Percentiles rank a stretch among this genome's conserved stretches.
These are phyloP conservation scores for Dascyllus trimaculatus DNA, from an alignment of 2,113 vertebrate genomes.

Conservation along the genomic window DNA sequence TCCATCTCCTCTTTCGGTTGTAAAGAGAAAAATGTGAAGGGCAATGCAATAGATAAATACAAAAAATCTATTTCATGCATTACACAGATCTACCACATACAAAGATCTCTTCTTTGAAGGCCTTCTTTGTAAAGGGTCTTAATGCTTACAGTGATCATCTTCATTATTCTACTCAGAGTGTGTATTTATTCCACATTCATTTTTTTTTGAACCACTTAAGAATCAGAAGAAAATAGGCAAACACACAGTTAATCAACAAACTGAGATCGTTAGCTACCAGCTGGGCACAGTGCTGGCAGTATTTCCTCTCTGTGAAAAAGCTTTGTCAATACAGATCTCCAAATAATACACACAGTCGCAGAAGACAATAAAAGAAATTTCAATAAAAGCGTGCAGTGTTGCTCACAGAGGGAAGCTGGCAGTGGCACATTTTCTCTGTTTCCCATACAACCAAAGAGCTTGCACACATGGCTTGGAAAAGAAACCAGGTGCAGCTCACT, in stretches of 20 bases:
- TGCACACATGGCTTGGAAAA: conserved; percentile 68
- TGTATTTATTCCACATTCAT: conserved; percentile 45
- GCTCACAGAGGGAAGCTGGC: conserved; percentile 59
- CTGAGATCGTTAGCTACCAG: conserved; percentile 75
- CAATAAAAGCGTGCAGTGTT: conserved; percentile 48
- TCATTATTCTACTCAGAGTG: conserved; percentile 41
- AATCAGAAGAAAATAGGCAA: conserved; percentile 71
- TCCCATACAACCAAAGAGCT: conserved; percentile 50
- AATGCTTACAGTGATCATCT: conserved; percentile 17
- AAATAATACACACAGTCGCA: conserved; percentile 60
- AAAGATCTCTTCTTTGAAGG: conserved; percentile 12
- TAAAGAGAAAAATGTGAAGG: conserved; percentile 71
- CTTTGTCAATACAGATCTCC: conserved; percentile 67
- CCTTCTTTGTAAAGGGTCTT: conserved; percentile 14
- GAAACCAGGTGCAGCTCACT: conserved; percentile 76
- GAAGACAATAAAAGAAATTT: conserved; percentile 58
- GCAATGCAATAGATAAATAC: conserved; percentile 51
- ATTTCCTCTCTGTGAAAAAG: conserved; percentile 59
- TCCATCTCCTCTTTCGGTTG: conserved; percentile 72
- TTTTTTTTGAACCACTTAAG: conserved; percentile 60
- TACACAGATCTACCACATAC: conserved; percentile 20
- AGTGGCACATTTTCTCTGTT: conserved; percentile 52
- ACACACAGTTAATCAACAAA: conserved; percentile 76
- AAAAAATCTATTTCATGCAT: conserved; percentile 36
- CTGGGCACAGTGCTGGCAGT: conserved; percentile 69